A percentile compares a stretch with the other conserved stretches of the same genome.
Evolutionary conservation across 2,113 vertebrate genomes (phyloP).

Genomic region (Upupa epops): DNA sequence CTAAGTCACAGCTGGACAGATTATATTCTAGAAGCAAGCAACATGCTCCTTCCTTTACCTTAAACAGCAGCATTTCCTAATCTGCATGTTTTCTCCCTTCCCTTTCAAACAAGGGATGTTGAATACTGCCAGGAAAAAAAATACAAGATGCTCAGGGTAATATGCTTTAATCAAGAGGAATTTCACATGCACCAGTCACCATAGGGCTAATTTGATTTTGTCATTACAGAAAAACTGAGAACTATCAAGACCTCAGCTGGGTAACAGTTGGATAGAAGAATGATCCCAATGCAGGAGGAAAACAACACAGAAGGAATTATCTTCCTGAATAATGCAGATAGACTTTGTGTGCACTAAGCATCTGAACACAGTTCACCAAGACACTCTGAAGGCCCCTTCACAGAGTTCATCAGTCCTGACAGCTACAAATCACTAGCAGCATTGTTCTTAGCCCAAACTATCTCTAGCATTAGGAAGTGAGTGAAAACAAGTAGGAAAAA

Average conservation of each 20-base stretch:
- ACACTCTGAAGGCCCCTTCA: constrained; percentile 14
- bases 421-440: constrained; percentile 1
- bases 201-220: constrained; percentile 6
- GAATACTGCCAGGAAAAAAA: background rate
- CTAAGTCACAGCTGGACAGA: constrained; percentile 58
- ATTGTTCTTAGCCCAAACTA: background rate
- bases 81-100: background rate
- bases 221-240: constrained; percentile 60
- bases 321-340: constrained; percentile 3
- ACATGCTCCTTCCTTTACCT: background rate
- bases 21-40: constrained; percentile 44
- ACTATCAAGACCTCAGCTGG: constrained; percentile 29
- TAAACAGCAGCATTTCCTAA: constrained; percentile 20
- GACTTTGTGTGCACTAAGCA: background rate
- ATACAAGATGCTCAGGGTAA: background rate
- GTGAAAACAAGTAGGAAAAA: background rate
- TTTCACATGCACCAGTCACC: background rate
- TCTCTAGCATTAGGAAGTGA: background rate
- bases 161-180: background rate
- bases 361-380: background rate
- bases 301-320: constrained; percentile 6
- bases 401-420: background rate
- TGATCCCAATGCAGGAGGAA: constrained; percentile 8
- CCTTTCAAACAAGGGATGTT: background rate
- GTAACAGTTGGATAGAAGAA: constrained; percentile 3